phyloP scores from a whole-genome alignment of 2,888 invertebrate genomes.

The Dasysyrphus tricinctus region DNA sequence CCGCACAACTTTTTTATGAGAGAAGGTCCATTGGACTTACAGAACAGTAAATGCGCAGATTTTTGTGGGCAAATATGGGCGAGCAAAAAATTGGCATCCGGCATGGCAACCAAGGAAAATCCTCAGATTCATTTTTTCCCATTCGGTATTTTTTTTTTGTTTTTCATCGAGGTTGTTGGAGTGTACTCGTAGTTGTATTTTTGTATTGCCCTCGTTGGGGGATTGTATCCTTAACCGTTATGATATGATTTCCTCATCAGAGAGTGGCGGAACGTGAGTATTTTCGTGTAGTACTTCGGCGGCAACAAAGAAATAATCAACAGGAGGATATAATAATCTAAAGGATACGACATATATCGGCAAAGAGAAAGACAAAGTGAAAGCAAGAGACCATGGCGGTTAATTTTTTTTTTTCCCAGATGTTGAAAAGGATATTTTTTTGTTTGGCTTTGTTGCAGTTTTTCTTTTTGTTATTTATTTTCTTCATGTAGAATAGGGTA shows the following conservation, averaged over 20 bases:
- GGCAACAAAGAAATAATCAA: conserved; percentile 75
- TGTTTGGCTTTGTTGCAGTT: conserved; percentile 6
- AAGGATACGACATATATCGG: conserved; percentile 57
- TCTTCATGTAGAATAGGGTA: conserved; percentile 19
- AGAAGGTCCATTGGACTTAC: conserved; percentile 60
- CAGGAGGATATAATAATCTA: conserved; percentile 74
- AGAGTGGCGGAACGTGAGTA: conserved; percentile 73
- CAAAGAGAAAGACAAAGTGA: not conserved
- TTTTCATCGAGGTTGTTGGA: conserved; percentile 71
- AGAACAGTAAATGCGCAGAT: conserved; percentile 51
- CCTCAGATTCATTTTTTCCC: conserved; percentile 64
- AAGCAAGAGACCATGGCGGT: conserved; percentile 67
- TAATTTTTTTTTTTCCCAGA: conserved; percentile 52
- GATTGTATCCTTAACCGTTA: conserved; percentile 75
- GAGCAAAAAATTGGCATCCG: conserved; percentile 34
- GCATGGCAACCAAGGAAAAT: conserved; percentile 52
- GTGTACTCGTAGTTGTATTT: conserved; percentile 56
- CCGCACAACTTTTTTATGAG: not conserved
- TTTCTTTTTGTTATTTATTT: conserved; percentile 27
- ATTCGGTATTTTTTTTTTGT: conserved; percentile 67
- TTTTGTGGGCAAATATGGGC: conserved; percentile 58
- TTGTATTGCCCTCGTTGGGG: conserved; percentile 72
- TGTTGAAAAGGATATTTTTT: conserved; percentile 49
- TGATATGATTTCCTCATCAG: conserved; percentile 75
- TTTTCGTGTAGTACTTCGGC: conserved; percentile 65